A percentile compares a stretch with the other conserved stretches of the same genome.
Conservation (phyloP, 1,140 invertebrate species). For the Drosophila sturtevanti region DNA sequence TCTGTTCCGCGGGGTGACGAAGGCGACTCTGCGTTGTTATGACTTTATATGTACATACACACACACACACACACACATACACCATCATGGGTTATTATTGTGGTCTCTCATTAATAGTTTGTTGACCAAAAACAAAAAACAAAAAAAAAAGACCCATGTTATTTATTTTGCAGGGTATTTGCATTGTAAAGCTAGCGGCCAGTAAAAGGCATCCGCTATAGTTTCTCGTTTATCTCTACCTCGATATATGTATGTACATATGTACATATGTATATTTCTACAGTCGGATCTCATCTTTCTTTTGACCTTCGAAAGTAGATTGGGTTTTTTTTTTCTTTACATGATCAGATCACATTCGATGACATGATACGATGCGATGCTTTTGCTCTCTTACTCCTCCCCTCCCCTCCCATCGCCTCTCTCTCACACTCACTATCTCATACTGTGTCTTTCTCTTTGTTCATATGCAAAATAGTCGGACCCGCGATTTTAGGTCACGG, state of each 20-base stretch:
- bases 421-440: conserved; percentile 54
- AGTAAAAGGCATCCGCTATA: conserved; percentile 25
- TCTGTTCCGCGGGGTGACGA: conserved; percentile 23
- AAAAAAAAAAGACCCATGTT: neutral
- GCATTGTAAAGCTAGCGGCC: conserved; percentile 22
- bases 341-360: conserved; percentile 1
- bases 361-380: neutral
- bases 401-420: conserved; percentile 51
- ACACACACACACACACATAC: too few relatives aligned
- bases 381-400: neutral
- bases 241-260: too few relatives aligned
- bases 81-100: neutral
- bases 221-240: conserved; percentile 25
- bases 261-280: neutral
- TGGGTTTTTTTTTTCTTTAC: neutral
- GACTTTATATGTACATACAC: conserved; percentile 27
- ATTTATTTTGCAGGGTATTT: conserved; percentile 25
- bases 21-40: neutral
- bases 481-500: conserved; percentile 68
- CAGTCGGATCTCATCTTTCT: conserved; percentile 7
- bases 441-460: conserved; percentile 43
- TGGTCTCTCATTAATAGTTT: conserved; percentile 65
- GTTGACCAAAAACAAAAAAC: conserved; percentile 66
- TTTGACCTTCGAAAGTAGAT: conserved; percentile 14
- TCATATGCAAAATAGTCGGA: conserved; percentile 66